Evolutionary conservation across 1,140 invertebrate genomes (phyloP).

Genomic region (Rhynchophorus ferrugineus): DNA sequence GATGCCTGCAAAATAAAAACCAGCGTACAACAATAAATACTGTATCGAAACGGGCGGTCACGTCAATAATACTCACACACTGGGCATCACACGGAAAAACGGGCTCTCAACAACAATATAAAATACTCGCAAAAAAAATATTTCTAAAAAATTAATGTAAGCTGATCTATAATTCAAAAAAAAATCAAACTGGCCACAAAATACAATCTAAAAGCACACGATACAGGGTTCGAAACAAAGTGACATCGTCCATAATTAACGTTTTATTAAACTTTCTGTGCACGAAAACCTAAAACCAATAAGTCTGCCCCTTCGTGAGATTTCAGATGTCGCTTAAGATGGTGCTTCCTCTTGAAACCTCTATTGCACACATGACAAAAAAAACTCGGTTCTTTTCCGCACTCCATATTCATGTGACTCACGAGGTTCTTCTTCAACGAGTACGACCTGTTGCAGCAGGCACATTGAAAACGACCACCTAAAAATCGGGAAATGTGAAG

Average conservation of each 20-base stretch:
- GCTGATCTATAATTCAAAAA: not conserved
- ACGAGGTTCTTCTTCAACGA: not conserved
- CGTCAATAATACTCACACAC: slow-evolving; percentile 7
- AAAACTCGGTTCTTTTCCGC: not conserved
- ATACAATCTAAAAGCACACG: no score
- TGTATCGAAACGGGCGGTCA: not conserved
- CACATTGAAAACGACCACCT: no score
- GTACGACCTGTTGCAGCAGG: no score
- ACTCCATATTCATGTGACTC: not conserved
- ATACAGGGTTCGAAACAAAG: no score
- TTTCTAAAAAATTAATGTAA: not conserved
- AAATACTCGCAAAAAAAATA: slow-evolving; percentile 2
- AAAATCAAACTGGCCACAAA: no score
- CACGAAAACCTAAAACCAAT: no score
- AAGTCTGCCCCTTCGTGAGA: no score
- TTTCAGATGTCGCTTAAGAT: slow-evolving; percentile 42
- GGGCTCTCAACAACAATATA: slow-evolving; percentile 7
- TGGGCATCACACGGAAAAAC: slow-evolving; percentile 8
- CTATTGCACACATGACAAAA: not conserved
- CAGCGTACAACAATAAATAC: slow-evolving; percentile 10
- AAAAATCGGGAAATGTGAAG: no score
- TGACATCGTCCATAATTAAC: no score
- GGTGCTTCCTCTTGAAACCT: slow-evolving; percentile 54
- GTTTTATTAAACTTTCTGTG: no score
- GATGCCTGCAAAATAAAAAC: slow-evolving; percentile 16